Evolutionary conservation across 2,888 invertebrate genomes (phyloP).

Genomic region (Apamea crenata): DNA sequence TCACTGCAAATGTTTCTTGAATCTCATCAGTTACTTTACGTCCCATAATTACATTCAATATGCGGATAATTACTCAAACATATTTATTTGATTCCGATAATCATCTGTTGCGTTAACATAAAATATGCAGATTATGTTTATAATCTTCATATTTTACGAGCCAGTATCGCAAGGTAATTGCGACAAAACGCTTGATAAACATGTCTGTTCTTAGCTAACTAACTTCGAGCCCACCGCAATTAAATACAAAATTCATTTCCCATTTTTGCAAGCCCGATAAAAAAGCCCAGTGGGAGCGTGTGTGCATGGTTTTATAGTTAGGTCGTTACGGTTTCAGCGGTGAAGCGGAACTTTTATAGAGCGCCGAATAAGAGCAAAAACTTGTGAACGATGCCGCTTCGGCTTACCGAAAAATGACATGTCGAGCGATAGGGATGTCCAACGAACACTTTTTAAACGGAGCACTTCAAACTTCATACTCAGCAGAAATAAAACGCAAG

Average conservation of each 20-base stretch:
- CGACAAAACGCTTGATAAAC: constrained; percentile 5
- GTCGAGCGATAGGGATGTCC: constrained; percentile 54
- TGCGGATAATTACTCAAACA: constrained; percentile 36
- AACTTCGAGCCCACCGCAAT: background rate
- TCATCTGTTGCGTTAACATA: constrained; percentile 21
- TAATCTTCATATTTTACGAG: constrained; percentile 31
- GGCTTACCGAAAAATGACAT: constrained; percentile 70
- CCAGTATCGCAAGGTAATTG: constrained; percentile 18
- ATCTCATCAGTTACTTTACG: background rate
- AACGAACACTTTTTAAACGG: constrained; percentile 44
- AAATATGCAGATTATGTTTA: constrained; percentile 37
- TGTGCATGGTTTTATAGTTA: constrained; percentile 56
- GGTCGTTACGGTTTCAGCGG: constrained; percentile 59
- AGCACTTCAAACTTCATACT: constrained; percentile 50
- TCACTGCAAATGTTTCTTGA: background rate
- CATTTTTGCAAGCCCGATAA: constrained; percentile 22
- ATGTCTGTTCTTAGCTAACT: background rate
- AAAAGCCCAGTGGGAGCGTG: constrained; percentile 17
- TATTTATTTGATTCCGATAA: constrained; percentile 38
- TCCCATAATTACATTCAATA: constrained; percentile 19
- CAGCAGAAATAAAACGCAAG: constrained; percentile 42
- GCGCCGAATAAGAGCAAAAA: constrained; percentile 67
- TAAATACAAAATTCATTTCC: constrained; percentile 14
- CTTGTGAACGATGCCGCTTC: constrained; percentile 59
- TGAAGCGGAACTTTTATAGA: constrained; percentile 70